Evolutionary conservation across 2,888 invertebrate species (phyloP), one percentile per base, ranked within the genome.

Genomic region (Cephus nigrinus): DNA sequence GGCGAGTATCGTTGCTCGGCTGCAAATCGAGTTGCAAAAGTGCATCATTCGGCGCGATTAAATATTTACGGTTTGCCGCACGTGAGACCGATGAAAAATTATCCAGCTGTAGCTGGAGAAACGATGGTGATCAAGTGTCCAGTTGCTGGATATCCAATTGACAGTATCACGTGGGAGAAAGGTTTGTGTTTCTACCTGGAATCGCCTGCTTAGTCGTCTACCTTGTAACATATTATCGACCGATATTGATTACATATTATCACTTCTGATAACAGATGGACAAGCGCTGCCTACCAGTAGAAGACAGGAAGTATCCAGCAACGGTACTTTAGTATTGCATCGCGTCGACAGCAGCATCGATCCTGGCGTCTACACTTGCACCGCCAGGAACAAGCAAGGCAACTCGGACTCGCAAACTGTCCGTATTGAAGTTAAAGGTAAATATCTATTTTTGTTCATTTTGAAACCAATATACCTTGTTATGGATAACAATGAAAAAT

Each of bases 311-410:
- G 96, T 97, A 83, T 97, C 96, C 86, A 94, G 95, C 36, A 97
- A 98, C 89, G 98, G 98, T 68, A 97, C 97, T 12, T 92, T 98
- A 82, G 95, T 96, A 78, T 96, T 98, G 79, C 96, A 96, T 89
- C 96, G 96, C 89, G 96, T 98, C 75, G 97, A 97, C 91, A 94
- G 96, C 76, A 94, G 94, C 74, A 96, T 96, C 87, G 98, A 98
- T 91, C 96, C 96, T 12, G 98, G 98, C 76, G 96, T 96, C 15
- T 98, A 98, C 92, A 97, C 96, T 74, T 98, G 98, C 91, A 96
- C 96, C 87, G 98, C 98, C 0, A 94, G 95, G 82, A 97, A 97
- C 91, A 94, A 96, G 82, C 97, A 97, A 89, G 95, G 96, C 80
- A 95, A 96, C 88, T 95, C 95, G 1, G 96, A 96, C 33, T 93